Evolutionary conservation across 2,113 vertebrate genomes (phyloP), one percentile per base, ranked within the genome.

Genomic region (Brachypodius melanocephalos): DNA sequence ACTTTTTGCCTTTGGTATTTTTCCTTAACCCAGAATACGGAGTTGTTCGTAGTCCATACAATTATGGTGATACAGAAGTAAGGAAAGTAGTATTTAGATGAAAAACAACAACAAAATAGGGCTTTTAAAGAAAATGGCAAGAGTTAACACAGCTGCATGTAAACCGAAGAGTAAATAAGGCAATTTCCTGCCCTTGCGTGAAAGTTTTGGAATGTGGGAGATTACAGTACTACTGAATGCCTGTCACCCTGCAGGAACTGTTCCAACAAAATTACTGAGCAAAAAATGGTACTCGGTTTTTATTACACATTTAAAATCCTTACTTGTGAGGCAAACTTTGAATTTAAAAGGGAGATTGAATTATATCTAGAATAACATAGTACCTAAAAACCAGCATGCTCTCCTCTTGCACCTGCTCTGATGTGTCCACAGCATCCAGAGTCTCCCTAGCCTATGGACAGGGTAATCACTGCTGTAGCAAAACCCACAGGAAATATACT

Each of bases 401-500:
- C 12, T 77, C 4, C 3, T 73, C n/a, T 74, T 74, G 48, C 21
- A 5, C 31, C n/a, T 46, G 25, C 32, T 93, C 11, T 58, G 28
- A 18, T 77, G 13, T 36, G 45, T 82, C 24, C 42, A 9, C 26
- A 58, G 67, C 21, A 83, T 49, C 51, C 63, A 31, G 36, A 71
- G 42, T 66, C 13, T 8, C 62, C 36, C 43, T 58, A 25, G 51
- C 12, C 21, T 43, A 2, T 12, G 29, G 38, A 15, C 3, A 26
- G 31, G 28, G 29, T 52, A 36, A 63, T 48, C 0, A 0, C 14
- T 82, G 6, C 3, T 68, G 31, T 69, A 46, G 49, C 25, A 61
- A 67, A 93, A 61, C 32, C 7, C 49, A 25, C 17, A 48, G 40
- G 40, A 65, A 95, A 24, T 55, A 1, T 0, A 25, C 63, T 93